These are phyloP conservation scores for Patiria miniata DNA, from an alignment of 35 echinoderm and acorn worm genomes.

Conservation along the genomic window DNA sequence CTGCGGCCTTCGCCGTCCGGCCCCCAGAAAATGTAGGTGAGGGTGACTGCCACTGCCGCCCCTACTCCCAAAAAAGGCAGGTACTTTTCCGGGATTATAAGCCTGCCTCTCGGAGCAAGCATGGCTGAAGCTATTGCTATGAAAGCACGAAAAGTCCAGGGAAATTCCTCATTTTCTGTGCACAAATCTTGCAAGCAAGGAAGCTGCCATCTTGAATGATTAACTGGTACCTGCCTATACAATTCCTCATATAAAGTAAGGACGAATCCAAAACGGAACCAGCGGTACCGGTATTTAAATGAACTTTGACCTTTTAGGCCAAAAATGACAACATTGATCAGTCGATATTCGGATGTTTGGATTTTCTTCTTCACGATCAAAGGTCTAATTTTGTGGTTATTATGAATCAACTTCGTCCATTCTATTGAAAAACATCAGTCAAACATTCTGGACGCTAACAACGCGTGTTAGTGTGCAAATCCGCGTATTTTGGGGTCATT, in stretches of 20 bases:
- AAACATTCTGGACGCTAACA: too few relatives aligned
- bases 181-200: neutral
- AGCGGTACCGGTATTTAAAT: constrained; percentile 12
- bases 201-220: constrained; percentile 3
- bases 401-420: too few relatives aligned
- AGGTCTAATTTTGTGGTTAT: too few relatives aligned
- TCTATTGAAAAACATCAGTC: too few relatives aligned
- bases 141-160: neutral
- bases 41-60: constrained; percentile 48
- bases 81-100: constrained; percentile 1
- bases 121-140: neutral
- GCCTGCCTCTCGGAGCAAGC: neutral
- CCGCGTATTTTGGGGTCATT: too few relatives aligned
- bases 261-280: neutral
- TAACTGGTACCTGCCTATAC: neutral
- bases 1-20: neutral
- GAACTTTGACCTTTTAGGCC: neutral
- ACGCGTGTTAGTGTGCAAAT: too few relatives aligned
- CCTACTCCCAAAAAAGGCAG: constrained; percentile 50
- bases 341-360: too few relatives aligned
- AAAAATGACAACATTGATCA: neutral
- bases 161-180: neutral
- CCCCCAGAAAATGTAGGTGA: constrained; percentile 74
- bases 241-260: too few relatives aligned
- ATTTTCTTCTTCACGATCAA: too few relatives aligned